These are phyloP conservation scores for Stigmatopora nigra DNA, from an alignment of 2,113 vertebrate species.

Conservation along the genomic window DNA sequence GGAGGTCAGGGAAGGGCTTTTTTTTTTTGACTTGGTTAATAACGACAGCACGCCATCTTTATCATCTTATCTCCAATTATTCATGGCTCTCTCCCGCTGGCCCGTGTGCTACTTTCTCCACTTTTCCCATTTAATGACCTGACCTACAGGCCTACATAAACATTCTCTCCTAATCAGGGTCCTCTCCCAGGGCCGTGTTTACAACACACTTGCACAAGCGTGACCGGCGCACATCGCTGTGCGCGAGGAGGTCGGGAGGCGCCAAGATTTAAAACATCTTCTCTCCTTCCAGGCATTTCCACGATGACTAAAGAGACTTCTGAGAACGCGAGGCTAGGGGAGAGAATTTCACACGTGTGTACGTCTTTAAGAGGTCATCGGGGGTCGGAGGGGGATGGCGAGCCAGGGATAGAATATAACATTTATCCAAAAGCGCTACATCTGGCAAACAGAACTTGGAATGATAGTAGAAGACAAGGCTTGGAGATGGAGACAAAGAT, in stretches of 20 bases:
- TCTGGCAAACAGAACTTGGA: constrained; percentile 39
- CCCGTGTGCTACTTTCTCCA: constrained; percentile 24
- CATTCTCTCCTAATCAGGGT: constrained; percentile 10
- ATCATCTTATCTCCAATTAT: neutral
- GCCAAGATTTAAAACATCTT: constrained; percentile 24
- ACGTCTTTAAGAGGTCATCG: neutral
- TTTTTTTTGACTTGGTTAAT: neutral
- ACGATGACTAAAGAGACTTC: constrained; percentile 27
- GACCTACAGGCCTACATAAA: constrained; percentile 32
- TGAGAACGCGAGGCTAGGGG: constrained; percentile 12
- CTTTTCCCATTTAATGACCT: neutral
- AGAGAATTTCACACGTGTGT: neutral
- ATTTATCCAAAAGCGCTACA: constrained; percentile 37
- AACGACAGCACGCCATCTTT: neutral
- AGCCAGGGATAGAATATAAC: constrained; percentile 21
- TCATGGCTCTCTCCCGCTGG: constrained; percentile 3
- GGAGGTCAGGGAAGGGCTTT: constrained; percentile 24
- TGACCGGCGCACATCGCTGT: constrained; percentile 21
- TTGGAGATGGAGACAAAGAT: constrained; percentile 25
- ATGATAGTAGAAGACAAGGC: constrained; percentile 24
- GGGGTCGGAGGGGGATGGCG: neutral
- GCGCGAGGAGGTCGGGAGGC: neutral
- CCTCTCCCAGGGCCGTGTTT: constrained; percentile 24
- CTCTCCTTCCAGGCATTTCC: constrained; percentile 33
- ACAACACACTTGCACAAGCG: constrained; percentile 21